Evolutionary conservation across 1,140 invertebrate species (phyloP), one percentile per base, ranked within the genome.

Genomic region (Leptinotarsa texana): DNA sequence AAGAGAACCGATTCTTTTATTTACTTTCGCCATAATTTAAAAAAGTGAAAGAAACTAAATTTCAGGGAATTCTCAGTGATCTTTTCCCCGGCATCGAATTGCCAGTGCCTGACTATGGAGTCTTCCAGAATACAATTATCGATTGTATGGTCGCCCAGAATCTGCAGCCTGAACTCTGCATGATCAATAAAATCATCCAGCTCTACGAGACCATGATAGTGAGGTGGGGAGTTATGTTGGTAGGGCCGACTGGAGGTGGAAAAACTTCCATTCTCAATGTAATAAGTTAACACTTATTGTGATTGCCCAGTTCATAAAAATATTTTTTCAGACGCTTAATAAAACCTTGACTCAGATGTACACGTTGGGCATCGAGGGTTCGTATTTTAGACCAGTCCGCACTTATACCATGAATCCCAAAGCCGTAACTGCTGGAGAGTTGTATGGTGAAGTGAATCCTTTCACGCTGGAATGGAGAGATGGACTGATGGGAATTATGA

Each of bases 151-250:
- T 86, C 24, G 84, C 91, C 62, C 85, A 85, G 47, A 87, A 86
- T 62, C 80, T 93, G 5, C 92, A 93, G 84, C 83, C 91, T 2
- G 90, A 91, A 77, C 77, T 85, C 1, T 90, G 90, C 70, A 90
- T 91, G 66, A 89, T 95, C 22, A 86, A 89, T 42, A 97, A 98
- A 88, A 91, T 92, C 27, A 92, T 95, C 62, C 93, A 95, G 84
- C 86, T 97, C 13, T 94, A 96, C 81, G 95, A 97, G 85, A 97
- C 95, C 63, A 95, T 98, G 93, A 91, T 93, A 80, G 95, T 97
- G 2, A 88, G 96, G 48, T 96, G 96, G 89, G 96, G 96, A 22
- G 95, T 97, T 21, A 97, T 98, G 95, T 87, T 97, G 33, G 95
- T 97, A 13, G 96, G 96, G 6, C 93, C 94, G 3, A 95, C 96